Percentiles rank a stretch among this genome's conserved stretches.
Evolutionary conservation across 2,113 vertebrate species (phyloP).

Genomic region (Oceanodroma tethys): DNA sequence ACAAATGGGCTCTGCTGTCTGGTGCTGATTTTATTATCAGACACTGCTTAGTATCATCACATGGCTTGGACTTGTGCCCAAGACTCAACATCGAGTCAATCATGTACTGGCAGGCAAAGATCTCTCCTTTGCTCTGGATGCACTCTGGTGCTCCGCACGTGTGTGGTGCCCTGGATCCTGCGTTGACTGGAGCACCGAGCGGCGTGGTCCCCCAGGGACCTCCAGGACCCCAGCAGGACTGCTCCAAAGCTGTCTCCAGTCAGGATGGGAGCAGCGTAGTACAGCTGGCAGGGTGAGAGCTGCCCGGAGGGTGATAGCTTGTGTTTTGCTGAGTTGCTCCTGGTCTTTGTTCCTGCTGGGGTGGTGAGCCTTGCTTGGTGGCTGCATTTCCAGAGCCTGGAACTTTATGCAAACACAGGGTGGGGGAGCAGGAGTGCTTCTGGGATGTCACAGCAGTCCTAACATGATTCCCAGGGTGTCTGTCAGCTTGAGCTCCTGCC

Average conservation of each 20-base stretch:
- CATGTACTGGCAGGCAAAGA: not conserved
- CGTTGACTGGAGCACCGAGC: not conserved
- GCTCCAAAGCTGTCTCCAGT: not conserved
- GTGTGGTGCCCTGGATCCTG: not conserved
- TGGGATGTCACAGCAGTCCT: not conserved
- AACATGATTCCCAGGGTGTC: not conserved
- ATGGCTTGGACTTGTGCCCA: not conserved
- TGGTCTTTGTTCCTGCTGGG: not conserved
- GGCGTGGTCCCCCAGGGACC: not conserved
- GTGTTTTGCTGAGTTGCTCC: not conserved
- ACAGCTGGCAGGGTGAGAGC: not conserved
- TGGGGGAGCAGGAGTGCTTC: not conserved
- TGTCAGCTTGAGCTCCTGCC: not conserved
- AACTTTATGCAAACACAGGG: not conserved
- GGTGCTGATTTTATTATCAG: slow-evolving; percentile 57
- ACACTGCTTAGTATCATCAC: slow-evolving; percentile 42
- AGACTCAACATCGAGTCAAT: not conserved
- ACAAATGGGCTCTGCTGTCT: slow-evolving; percentile 45
- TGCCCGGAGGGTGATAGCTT: not conserved
- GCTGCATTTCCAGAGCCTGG: not conserved
- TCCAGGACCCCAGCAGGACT: not conserved
- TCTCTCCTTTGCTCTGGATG: not conserved
- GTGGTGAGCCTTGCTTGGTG: not conserved
- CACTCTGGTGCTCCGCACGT: not conserved
- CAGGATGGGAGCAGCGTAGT: not conserved